phyloP scores from a whole-genome alignment of 2,113 vertebrate species.

The Aspidoscelis tigris region DNA sequence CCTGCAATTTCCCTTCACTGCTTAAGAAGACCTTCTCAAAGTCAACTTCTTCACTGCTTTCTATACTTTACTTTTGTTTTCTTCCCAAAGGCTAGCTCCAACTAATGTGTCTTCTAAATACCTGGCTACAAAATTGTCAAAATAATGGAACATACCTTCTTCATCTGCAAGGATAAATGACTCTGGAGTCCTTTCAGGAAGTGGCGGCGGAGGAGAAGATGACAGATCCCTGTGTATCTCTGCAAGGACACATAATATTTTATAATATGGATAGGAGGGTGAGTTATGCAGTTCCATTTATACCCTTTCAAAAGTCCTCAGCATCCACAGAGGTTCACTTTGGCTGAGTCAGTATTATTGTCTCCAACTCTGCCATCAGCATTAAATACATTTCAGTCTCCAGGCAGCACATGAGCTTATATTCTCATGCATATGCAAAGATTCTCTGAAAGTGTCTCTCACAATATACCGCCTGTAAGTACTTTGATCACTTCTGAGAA shows the following conservation, averaged over 20 bases:
- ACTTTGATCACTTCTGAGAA: background rate
- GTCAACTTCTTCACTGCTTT: background rate
- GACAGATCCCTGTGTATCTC: conserved; percentile 55
- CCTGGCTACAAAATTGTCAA: conserved; percentile 6
- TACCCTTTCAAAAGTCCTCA: background rate
- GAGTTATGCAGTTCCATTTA: background rate
- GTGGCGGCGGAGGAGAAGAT: conserved; percentile 69
- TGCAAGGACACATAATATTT: conserved; percentile 36
- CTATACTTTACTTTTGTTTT: background rate
- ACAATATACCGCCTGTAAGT: background rate
- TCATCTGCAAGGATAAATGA: conserved; percentile 80
- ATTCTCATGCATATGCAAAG: background rate
- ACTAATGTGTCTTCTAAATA: background rate
- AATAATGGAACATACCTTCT: conserved; percentile 72
- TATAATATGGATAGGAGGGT: background rate
- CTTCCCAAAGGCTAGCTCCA: background rate
- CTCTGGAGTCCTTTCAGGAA: conserved; percentile 83
- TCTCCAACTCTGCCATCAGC: background rate
- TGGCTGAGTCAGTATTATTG: background rate
- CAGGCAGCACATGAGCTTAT: background rate
- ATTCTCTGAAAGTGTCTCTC: conserved; percentile 4
- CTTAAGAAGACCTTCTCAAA: background rate
- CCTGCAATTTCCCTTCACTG: background rate
- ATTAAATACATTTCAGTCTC: background rate
- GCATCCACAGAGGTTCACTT: background rate